A percentile compares a stretch with the other conserved stretches of the same genome.
Conservation (phyloP, 2,113 vertebrate species). For the Plectropomus leopardus region DNA sequence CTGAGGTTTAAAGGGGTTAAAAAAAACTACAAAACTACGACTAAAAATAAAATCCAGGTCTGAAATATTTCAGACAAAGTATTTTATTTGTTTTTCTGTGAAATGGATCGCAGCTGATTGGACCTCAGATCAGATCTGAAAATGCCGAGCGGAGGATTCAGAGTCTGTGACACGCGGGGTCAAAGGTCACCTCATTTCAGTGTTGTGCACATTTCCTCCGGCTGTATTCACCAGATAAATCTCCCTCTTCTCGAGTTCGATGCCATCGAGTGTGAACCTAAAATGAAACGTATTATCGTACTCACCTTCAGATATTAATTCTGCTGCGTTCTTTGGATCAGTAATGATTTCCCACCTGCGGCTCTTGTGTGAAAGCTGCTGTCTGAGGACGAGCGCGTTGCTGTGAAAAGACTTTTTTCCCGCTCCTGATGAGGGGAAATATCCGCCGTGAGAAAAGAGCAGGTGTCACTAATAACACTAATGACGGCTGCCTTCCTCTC, state of each 20-base stretch:
- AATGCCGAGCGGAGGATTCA: no score
- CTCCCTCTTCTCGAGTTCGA: not conserved
- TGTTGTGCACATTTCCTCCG: conserved; percentile 27
- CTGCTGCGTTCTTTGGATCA: conserved; percentile 44
- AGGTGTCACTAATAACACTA: conserved; percentile 59
- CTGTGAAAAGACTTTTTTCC: conserved; percentile 22
- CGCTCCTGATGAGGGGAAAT: not conserved
- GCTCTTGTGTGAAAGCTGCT: conserved; percentile 49
- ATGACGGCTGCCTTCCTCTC: conserved; percentile 17
- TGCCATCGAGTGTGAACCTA: no score
- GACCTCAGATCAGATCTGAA: no score
- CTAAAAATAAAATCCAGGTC: no score
- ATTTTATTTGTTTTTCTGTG: no score
- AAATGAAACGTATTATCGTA: conserved; percentile 60
- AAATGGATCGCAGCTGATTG: no score
- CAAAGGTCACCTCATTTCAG: conserved; percentile 31
- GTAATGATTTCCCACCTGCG: conserved; percentile 61
- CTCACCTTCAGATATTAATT: conserved; percentile 64
- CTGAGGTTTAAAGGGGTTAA: no score
- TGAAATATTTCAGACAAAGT: no score
- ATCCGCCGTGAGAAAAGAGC: conserved; percentile 52
- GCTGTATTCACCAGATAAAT: conserved; percentile 27
- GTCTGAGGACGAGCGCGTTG: conserved; percentile 8
- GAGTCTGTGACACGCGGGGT: conserved; percentile 14
- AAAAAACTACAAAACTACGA: no score